phyloP scores from a whole-genome alignment of 2,113 vertebrate genomes.

The Pseudolaguvia tuberculata region DNA sequence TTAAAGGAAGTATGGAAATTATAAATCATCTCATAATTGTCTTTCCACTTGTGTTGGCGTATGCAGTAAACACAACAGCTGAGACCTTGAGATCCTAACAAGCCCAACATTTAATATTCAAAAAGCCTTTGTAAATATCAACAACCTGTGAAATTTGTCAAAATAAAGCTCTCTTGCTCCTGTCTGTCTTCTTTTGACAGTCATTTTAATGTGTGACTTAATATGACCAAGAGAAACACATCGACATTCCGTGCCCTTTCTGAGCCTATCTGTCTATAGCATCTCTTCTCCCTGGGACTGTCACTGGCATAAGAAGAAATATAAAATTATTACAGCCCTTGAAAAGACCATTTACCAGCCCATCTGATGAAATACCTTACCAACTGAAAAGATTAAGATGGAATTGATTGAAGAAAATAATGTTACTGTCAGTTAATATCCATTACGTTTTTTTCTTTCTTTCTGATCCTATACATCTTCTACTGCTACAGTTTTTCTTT shows the following conservation, averaged over 20 bases:
- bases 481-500: neutral
- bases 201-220: constrained; percentile 28
- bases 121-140: constrained; percentile 25
- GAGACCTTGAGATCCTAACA: neutral
- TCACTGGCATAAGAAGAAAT: constrained; percentile 40
- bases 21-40: constrained; percentile 25
- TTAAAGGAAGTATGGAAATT: constrained; percentile 37
- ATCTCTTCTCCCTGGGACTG: constrained; percentile 34
- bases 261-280: constrained; percentile 18
- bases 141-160: constrained; percentile 2
- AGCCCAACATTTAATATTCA: constrained; percentile 23
- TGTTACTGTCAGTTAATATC: constrained; percentile 18
- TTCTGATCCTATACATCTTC: constrained; percentile 31
- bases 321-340: constrained; percentile 42
- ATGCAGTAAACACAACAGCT: constrained; percentile 25
- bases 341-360: constrained; percentile 33
- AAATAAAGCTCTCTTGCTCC: constrained; percentile 4
- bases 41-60: constrained; percentile 21
- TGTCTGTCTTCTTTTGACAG: too few relatives aligned
- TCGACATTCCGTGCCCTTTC: constrained; percentile 23
- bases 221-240: constrained; percentile 33
- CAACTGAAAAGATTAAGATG: constrained; percentile 15
- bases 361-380: constrained; percentile 36
- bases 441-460: constrained; percentile 27
- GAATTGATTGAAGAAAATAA: constrained; percentile 19